Evolutionary conservation across 2,113 vertebrate genomes (phyloP).

Genomic region (Pluvialis apricaria): DNA sequence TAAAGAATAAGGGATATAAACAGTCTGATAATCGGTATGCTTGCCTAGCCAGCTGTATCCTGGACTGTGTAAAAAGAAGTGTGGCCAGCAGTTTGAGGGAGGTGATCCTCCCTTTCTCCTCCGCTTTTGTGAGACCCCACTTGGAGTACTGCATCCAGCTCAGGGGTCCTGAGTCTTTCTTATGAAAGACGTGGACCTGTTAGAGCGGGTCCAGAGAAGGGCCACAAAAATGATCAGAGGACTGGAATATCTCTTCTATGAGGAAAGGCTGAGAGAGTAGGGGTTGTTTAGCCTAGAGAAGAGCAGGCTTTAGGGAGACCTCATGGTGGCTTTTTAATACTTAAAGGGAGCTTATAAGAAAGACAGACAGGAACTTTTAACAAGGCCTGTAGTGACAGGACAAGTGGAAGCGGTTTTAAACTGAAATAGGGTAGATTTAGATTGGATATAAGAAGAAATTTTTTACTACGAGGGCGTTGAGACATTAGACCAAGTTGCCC

Average conservation of each 20-base stretch:
- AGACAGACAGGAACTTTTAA: background rate
- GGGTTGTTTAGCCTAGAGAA: background rate
- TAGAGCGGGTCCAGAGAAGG: background rate
- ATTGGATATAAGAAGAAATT: too few species aligned
- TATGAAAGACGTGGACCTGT: background rate
- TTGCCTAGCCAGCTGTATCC: background rate
- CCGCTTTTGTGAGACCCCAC: rapidly evolving
- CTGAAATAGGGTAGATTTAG: too few species aligned
- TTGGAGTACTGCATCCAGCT: background rate
- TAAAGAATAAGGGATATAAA: background rate
- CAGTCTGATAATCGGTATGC: background rate
- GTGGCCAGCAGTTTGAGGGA: background rate
- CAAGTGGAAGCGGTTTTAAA: background rate
- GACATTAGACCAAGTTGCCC: background rate
- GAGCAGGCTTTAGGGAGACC: background rate
- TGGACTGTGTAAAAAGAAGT: background rate
- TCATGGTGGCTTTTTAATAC: background rate
- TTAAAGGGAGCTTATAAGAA: background rate
- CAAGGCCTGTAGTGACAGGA: background rate
- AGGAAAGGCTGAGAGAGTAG: background rate
- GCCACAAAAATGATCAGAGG: background rate
- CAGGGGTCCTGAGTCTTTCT: background rate
- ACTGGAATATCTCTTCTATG: background rate
- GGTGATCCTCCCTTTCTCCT: background rate
- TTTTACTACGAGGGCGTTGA: background rate